phyloP scores from a whole-genome alignment of 2,113 vertebrate species.

The Raja brachyura region DNA sequence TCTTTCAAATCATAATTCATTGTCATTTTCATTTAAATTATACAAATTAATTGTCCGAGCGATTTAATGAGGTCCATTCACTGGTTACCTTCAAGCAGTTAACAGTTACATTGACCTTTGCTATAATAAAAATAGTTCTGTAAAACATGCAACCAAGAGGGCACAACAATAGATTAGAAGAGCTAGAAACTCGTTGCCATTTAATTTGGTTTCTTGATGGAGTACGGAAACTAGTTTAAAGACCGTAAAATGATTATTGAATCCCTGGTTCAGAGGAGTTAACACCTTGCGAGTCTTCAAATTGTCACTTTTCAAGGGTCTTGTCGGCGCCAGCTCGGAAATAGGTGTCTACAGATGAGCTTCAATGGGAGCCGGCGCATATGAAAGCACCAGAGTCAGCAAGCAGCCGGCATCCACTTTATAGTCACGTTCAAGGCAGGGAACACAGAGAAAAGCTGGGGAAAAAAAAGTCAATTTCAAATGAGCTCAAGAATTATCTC shows the following conservation, averaged over 20 bases:
- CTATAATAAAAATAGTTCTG: not conserved
- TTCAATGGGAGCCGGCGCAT: conserved; percentile 56
- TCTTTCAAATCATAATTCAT: not conserved
- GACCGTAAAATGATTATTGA: conserved; percentile 51
- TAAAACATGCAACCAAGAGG: not conserved
- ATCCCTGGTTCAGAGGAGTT: conserved; percentile 47
- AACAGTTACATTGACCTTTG: not conserved
- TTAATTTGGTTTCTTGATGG: conserved; percentile 47
- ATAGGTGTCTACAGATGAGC: conserved; percentile 42
- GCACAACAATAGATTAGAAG: not conserved
- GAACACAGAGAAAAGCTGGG: not conserved
- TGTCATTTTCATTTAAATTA: not conserved
- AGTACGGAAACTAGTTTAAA: conserved; percentile 52
- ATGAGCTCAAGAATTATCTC: conserved; percentile 3
- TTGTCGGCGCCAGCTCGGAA: conserved; percentile 67
- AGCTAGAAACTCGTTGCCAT: conserved; percentile 42
- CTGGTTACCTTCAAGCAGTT: not conserved
- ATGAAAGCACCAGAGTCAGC: conserved; percentile 51
- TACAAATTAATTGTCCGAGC: not conserved
- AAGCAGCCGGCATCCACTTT: conserved; percentile 25
- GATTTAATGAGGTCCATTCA: not conserved
- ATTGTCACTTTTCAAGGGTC: conserved; percentile 63
- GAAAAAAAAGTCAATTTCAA: conserved; percentile 24
- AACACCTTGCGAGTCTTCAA: conserved; percentile 52
- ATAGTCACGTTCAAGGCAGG: conserved; percentile 23